Base-by-base conservation (phyloP, 2,888 invertebrate genomes). In the Argyresthia albistria region DNA sequence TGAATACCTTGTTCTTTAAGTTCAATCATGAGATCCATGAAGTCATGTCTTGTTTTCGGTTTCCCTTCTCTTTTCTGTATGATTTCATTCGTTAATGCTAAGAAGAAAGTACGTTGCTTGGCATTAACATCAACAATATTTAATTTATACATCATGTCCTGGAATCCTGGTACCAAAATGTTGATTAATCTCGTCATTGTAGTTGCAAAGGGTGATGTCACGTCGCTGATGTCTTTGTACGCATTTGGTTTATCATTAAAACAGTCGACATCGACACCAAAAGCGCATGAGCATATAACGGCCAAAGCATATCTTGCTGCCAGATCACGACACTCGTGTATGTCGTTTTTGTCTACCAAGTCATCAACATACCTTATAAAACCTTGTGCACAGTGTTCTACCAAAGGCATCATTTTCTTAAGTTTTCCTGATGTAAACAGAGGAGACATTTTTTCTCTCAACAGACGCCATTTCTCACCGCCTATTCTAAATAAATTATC, bases 401-500 rank as follows among this genome's bases (percentile, higher is more conserved):
- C 50, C 43, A 43, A 14, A 8, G 43, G 43, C 15, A 43, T 50
- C 50, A 39, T 50, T 10, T 12, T 50, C 16, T 11, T 16, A 39
- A 42, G 48, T 39, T 47, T 53, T 12, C 39, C 25, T 1, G 47
- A 47, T 10, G 76, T 70, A 58, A 78, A 78, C 2, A 75, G 70
- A 1, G 76, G 74, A 14, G 76, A 73, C 67, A 77, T 68, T 52
- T 76, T 73, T 60, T 77, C 74, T 9, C 80, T 65, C 56, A 79
- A 59, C 56, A 79, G 58, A 35, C 69, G 64, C 80, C 78, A 77
- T 42, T 67, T 46, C 57, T 79, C 80, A 0, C 77, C 77, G 42
- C 77, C 78, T 6, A 67, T 70, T 52, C 73, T 71, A 57, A 79
- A 78, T 54, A 79, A 54, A 55, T 80, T 79, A 14, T 36, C 14